These are phyloP conservation scores for Anagrus nilaparvatae DNA, from an alignment of 1,140 invertebrate species.

Conservation along the genomic window DNA sequence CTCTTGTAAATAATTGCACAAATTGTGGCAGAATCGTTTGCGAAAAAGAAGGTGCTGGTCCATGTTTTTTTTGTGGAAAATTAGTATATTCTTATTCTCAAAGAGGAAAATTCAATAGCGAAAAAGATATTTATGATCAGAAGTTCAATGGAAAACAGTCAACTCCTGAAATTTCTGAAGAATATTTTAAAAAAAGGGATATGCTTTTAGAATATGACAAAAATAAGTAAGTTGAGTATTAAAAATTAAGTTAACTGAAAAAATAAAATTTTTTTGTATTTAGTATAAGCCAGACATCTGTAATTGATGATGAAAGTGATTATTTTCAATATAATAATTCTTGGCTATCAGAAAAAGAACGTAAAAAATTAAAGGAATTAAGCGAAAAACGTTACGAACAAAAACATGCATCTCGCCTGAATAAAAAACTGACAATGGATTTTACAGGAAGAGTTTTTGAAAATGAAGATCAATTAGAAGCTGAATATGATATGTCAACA, in stretches of 20 bases:
- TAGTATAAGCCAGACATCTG: constrained; percentile 70
- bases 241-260: neutral
- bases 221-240: constrained; percentile 49
- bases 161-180: constrained; percentile 46
- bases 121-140: constrained; percentile 57
- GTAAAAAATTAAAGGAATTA: constrained; percentile 56
- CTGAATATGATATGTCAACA: too few relatives aligned
- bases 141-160: constrained; percentile 57
- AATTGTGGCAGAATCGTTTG: constrained; percentile 93
- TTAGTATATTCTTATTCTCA: constrained; percentile 65
- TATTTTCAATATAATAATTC: constrained; percentile 77
- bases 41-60: constrained; percentile 90
- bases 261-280: constrained; percentile 8
- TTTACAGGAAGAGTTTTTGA: constrained; percentile 63
- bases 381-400: constrained; percentile 58
- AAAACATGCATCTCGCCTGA: constrained; percentile 58
- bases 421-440: constrained; percentile 69
- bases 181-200: constrained; percentile 71
- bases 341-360: constrained; percentile 68
- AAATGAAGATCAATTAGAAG: constrained; percentile 22
- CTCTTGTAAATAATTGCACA: constrained; percentile 86
- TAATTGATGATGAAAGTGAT: constrained; percentile 92
- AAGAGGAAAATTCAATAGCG: too few relatives aligned
- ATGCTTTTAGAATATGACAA: constrained; percentile 78
- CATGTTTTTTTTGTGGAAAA: constrained; percentile 85